Evolutionary conservation across 1,140 invertebrate genomes (phyloP).

Genomic region (Anadara kagoshimensis): DNA sequence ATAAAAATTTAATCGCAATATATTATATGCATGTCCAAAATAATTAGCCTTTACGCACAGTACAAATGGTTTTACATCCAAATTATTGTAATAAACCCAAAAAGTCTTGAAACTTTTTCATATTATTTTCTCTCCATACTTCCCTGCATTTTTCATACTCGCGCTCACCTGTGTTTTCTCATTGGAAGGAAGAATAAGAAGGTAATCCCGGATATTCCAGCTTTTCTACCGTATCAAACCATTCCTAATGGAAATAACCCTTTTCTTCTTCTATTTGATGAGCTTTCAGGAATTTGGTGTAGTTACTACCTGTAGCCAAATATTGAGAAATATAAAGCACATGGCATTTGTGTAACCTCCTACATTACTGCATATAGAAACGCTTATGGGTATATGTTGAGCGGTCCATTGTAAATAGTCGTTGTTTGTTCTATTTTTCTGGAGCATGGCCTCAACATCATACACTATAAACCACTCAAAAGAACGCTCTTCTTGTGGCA

Average conservation of each 20-base stretch:
- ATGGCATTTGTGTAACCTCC: neutral
- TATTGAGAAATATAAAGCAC: slow-evolving; percentile 32
- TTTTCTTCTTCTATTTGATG: slow-evolving; percentile 40
- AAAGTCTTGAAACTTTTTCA: slow-evolving; percentile 32
- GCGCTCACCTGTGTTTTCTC: slow-evolving; percentile 19
- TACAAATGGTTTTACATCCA: slow-evolving; percentile 17
- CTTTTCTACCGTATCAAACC: slow-evolving; percentile 12
- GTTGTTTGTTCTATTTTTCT: slow-evolving; percentile 35
- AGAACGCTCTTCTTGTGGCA: slow-evolving; percentile 11
- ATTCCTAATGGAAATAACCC: slow-evolving; percentile 43
- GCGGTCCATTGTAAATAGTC: slow-evolving; percentile 25
- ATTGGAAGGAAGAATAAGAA: slow-evolving; percentile 29
- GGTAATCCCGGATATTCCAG: slow-evolving; percentile 12
- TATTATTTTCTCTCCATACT: slow-evolving; percentile 34
- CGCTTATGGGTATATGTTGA: slow-evolving; percentile 18
- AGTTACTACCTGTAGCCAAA: slow-evolving; percentile 39
- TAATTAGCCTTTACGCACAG: too few relatives aligned
- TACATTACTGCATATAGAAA: too few relatives aligned
- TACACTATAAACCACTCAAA: slow-evolving; percentile 32
- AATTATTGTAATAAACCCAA: slow-evolving; percentile 24
- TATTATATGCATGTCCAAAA: too few relatives aligned
- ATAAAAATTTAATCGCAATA: too few relatives aligned
- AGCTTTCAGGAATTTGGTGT: slow-evolving; percentile 44
- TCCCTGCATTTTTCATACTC: slow-evolving; percentile 33
- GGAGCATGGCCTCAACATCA: too few relatives aligned